These are phyloP conservation scores for Littorina saxatilis DNA, from an alignment of 1,140 invertebrate species.

Conservation along the genomic window DNA sequence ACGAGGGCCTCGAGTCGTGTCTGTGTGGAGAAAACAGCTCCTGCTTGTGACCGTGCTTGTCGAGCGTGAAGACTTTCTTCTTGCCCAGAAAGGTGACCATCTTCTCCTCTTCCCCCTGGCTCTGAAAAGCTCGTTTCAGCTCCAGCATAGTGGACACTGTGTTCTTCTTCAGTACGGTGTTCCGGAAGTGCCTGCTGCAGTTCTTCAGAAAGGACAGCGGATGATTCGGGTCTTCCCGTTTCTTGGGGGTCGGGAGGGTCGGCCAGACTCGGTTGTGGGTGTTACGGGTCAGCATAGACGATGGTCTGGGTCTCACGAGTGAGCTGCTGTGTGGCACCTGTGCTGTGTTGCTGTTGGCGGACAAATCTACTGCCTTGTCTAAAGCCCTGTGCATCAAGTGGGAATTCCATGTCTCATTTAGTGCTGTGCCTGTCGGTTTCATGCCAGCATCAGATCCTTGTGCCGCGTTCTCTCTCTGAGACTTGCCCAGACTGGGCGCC, in stretches of 20 bases:
- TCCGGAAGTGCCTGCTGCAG: conserved; percentile 28
- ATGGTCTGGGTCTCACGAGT: too few relatives aligned
- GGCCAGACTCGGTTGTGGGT: too few relatives aligned
- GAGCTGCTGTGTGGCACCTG: too few relatives aligned
- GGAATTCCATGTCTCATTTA: not conserved
- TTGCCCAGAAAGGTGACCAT: not conserved
- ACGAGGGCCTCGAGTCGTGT: too few relatives aligned
- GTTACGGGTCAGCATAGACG: too few relatives aligned
- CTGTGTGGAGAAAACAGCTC: too few relatives aligned
- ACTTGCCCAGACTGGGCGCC: not conserved
- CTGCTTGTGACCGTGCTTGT: too few relatives aligned
- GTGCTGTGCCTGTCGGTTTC: not conserved
- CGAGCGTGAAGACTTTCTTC: not conserved
- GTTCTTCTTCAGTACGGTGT: conserved; percentile 31
- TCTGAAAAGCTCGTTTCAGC: conserved; percentile 30
- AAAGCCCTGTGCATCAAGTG: not conserved
- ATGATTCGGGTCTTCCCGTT: conserved; percentile 2
- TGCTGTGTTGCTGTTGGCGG: too few relatives aligned
- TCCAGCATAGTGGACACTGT: conserved; percentile 36
- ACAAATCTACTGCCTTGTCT: too few relatives aligned
- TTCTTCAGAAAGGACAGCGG: conserved; percentile 27
- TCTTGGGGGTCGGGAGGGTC: too few relatives aligned
- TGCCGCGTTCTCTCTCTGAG: not conserved
- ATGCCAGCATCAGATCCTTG: not conserved
- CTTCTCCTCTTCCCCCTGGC: not conserved